Evolutionary conservation across 1,140 invertebrate species (phyloP).

Genomic region (Lordiphosa mommai): DNA sequence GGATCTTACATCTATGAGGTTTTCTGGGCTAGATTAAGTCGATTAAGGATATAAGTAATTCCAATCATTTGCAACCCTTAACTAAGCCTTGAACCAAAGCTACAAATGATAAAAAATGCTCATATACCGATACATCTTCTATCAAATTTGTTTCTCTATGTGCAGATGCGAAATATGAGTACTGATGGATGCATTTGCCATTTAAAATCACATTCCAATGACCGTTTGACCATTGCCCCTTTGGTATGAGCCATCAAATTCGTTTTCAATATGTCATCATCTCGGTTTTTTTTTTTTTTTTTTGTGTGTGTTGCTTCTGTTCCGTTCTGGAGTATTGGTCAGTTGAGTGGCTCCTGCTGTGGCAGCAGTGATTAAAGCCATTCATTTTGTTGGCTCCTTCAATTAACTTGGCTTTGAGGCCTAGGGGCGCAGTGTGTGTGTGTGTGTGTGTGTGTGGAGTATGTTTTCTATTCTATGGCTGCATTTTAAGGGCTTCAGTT

Average conservation of each 20-base stretch:
- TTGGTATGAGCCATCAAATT: constrained; percentile 33
- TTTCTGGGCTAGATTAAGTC: too few relatives aligned
- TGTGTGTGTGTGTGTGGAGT: constrained; percentile 3
- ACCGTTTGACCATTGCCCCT: background rate
- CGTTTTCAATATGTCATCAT: constrained; percentile 43
- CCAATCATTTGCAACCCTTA: too few relatives aligned
- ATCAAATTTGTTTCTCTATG: too few relatives aligned
- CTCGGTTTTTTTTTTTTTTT: background rate
- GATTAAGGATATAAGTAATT: too few relatives aligned
- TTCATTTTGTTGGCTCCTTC: constrained; percentile 30
- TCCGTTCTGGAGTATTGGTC: background rate
- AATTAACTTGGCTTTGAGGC: background rate
- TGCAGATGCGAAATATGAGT: background rate
- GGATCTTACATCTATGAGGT: too few relatives aligned
- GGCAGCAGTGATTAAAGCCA: constrained; percentile 33
- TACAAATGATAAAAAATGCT: too few relatives aligned
- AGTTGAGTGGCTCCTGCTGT: constrained; percentile 8
- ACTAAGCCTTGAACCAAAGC: too few relatives aligned
- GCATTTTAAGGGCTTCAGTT: constrained; percentile 40
- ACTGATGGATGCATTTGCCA: constrained; percentile 16
- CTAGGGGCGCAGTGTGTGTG: background rate
- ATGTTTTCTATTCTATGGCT: constrained; percentile 47
- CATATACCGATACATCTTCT: background rate
- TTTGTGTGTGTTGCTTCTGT: background rate
- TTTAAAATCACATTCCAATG: constrained; percentile 40